phyloP scores from a whole-genome alignment of 2,888 invertebrate species.

The Agrochola circellaris region DNA sequence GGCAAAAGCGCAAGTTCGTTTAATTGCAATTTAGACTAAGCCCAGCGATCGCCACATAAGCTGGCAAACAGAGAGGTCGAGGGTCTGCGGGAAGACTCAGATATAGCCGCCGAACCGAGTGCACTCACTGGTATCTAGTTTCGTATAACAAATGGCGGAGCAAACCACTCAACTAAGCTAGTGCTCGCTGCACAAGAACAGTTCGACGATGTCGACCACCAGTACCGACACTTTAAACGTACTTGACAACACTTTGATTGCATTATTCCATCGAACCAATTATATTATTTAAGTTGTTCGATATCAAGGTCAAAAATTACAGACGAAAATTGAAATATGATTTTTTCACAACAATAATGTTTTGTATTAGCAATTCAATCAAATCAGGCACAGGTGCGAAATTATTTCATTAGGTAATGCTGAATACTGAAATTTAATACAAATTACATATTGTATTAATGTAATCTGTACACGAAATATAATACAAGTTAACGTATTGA shows the following conservation, averaged over 20 bases:
- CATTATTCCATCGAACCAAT: slow-evolving; percentile 39
- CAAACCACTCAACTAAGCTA: slow-evolving; percentile 68
- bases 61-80: slow-evolving; percentile 78
- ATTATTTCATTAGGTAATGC: slow-evolving; percentile 42
- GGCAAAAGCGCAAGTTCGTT: slow-evolving; percentile 77
- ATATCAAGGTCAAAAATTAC: not conserved
- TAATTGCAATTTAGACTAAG: slow-evolving; percentile 87
- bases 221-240: slow-evolving; percentile 43
- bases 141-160: slow-evolving; percentile 77
- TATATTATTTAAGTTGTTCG: slow-evolving; percentile 3
- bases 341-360: slow-evolving; percentile 24
- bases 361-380: slow-evolving; percentile 46
- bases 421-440: slow-evolving; percentile 37
- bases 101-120: slow-evolving; percentile 73
- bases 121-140: slow-evolving; percentile 78
- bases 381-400: slow-evolving; percentile 40
- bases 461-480: slow-evolving; percentile 25
- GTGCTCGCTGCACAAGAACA: slow-evolving; percentile 64
- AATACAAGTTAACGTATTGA: slow-evolving; percentile 31
- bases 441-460: slow-evolving; percentile 24
- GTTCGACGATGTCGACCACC: slow-evolving; percentile 57
- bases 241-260: slow-evolving; percentile 53
- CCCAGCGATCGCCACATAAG: slow-evolving; percentile 83
- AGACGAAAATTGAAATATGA: slow-evolving; percentile 11
- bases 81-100: slow-evolving; percentile 77